A percentile compares a stretch with the other conserved stretches of the same genome.
Conservation (phyloP, 2,797 vertebrate species). For the Phrynocephalus vlangalii region DNA sequence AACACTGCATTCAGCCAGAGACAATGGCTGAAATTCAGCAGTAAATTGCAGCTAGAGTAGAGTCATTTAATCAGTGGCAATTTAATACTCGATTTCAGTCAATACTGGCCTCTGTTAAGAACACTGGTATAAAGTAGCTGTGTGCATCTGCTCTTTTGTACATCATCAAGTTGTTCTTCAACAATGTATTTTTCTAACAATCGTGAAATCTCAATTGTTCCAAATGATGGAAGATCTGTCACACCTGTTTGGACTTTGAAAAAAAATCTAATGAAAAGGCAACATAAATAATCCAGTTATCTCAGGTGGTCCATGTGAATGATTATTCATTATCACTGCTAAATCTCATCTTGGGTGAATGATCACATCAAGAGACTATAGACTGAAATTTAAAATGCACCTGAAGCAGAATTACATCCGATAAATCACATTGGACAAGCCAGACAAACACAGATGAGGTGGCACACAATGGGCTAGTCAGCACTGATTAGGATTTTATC, state of each 20-base stretch:
- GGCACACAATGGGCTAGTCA: slow-evolving; percentile 57
- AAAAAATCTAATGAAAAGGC: slow-evolving; percentile 50
- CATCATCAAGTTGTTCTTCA: background rate
- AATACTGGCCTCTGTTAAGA: background rate
- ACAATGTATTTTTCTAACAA: background rate
- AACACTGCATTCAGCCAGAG: background rate
- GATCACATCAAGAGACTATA: slow-evolving; percentile 59
- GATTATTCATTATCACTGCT: slow-evolving; percentile 55
- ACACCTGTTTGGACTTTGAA: slow-evolving; percentile 11
- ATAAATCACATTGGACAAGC: slow-evolving; percentile 60
- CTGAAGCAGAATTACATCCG: slow-evolving; percentile 58
- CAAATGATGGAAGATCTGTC: background rate
- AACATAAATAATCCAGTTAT: slow-evolving; percentile 58
- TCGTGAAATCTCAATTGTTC: background rate
- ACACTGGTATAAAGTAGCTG: background rate
- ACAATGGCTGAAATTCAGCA: background rate
- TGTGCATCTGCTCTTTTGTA: background rate
- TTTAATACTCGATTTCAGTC: too few relatives aligned
- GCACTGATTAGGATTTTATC: slow-evolving; percentile 56
- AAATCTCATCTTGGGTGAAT: slow-evolving; percentile 56
- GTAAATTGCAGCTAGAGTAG: too few relatives aligned
- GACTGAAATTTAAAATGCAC: slow-evolving; percentile 52
- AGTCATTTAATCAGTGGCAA: too few relatives aligned
- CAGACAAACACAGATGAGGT: slow-evolving; percentile 62
- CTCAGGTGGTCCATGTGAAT: slow-evolving; percentile 46